Conservation (phyloP, 2,113 vertebrate species). For the Tonatia bakeri region DNA sequence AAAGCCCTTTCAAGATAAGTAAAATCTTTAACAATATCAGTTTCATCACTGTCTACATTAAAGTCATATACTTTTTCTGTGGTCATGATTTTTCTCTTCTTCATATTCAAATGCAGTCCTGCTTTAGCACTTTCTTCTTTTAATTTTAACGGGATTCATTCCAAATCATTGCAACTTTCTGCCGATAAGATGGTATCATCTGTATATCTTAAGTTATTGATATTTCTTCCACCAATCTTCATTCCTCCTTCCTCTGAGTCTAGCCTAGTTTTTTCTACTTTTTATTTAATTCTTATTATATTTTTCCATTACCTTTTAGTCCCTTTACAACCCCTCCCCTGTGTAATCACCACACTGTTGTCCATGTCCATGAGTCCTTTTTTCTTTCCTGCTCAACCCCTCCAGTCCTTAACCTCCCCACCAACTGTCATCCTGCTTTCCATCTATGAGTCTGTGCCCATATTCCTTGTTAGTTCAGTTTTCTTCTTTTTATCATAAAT, state of each 20-base stretch:
- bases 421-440: too few relatives aligned
- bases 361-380: too few relatives aligned
- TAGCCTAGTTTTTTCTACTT: neutral
- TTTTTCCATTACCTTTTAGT: too few relatives aligned
- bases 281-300: too few relatives aligned
- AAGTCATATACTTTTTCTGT: neutral
- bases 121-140: neutral
- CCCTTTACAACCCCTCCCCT: too few relatives aligned
- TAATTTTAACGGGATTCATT: neutral
- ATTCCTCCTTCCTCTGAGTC: neutral
- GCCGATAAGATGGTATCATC: neutral
- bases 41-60: neutral
- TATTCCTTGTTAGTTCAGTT: too few relatives aligned
- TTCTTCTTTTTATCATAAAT: too few relatives aligned
- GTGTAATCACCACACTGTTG: too few relatives aligned
- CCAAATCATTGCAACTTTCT: neutral
- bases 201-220: neutral
- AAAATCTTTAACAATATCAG: neutral
- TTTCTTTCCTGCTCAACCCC: too few relatives aligned
- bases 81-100: neutral
- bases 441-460: too few relatives aligned
- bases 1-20: neutral
- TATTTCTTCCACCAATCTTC: neutral
- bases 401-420: too few relatives aligned
- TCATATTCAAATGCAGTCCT: neutral